phyloP scores from a whole-genome alignment of 2,113 vertebrate genomes.

The Zapus hudsonius region DNA sequence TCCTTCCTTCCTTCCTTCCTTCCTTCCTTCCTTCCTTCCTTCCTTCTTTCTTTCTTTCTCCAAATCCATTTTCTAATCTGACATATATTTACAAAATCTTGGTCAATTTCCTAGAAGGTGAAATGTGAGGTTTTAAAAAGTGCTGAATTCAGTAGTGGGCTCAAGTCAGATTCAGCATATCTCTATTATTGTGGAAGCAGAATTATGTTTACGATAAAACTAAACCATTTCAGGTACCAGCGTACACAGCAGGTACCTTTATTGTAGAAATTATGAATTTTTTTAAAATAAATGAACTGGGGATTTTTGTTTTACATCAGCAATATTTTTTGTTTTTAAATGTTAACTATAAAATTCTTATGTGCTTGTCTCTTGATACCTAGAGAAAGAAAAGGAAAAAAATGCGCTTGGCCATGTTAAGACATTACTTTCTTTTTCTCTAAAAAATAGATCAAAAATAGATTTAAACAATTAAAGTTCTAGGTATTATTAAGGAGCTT shows the following conservation, averaged over 20 bases:
- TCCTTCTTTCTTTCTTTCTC: neutral
- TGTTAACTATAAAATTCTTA: conserved; percentile 19
- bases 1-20: neutral
- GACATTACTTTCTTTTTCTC: conserved; percentile 48
- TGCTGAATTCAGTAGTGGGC: neutral
- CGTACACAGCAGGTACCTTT: no score
- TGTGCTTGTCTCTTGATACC: conserved; percentile 35
- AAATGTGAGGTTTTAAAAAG: conserved; percentile 47
- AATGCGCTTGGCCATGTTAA: neutral
- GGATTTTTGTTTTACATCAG: no score
- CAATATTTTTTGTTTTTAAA: no score
- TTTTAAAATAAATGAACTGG: no score
- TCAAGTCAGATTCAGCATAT: neutral
- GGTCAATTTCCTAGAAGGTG: neutral
- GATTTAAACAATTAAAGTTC: neutral
- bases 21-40: neutral
- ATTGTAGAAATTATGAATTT: no score
- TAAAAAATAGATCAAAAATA: neutral
- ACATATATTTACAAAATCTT: conserved; percentile 65
- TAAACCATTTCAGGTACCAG: neutral
- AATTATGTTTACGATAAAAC: conserved; percentile 1
- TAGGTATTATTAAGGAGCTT: neutral
- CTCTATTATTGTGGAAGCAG: neutral
- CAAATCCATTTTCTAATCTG: conserved; percentile 28
- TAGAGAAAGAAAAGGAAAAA: conserved; percentile 6